Percentiles rank a stretch among this genome's conserved stretches.
Evolutionary conservation across 23 tunicate species (phyloP).

Genomic region (Trididemnum miniatum): DNA sequence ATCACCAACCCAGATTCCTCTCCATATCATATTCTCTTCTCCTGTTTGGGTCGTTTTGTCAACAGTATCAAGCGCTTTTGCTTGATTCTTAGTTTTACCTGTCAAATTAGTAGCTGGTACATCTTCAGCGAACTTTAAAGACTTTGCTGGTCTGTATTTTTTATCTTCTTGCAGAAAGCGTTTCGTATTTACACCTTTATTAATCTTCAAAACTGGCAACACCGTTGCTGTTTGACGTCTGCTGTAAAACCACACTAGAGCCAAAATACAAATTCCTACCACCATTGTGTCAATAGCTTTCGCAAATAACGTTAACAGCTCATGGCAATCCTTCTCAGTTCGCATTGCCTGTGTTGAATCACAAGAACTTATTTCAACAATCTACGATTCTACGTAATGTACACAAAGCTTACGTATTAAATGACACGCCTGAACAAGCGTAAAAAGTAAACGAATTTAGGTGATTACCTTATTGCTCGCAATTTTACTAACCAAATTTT

Average conservation of each 20-base stretch:
- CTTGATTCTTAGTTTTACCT: no score
- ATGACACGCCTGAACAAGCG: no score
- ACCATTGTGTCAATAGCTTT: not conserved
- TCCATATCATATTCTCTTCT: conserved; percentile 22
- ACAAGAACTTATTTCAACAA: no score
- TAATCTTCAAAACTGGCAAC: not conserved
- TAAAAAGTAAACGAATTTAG: no score
- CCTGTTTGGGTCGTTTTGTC: conserved; percentile 34
- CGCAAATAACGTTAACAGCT: not conserved
- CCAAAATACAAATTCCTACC: not conserved
- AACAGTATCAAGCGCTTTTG: not conserved
- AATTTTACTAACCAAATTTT: no score
- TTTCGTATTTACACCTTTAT: not conserved
- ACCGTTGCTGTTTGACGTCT: not conserved
- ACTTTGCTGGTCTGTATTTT: not conserved
- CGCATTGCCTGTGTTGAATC: no score
- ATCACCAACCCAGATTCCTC: conserved; percentile 11
- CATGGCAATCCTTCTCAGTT: conserved; percentile 17
- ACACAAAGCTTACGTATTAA: no score
- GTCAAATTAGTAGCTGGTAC: not conserved
- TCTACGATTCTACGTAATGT: no score
- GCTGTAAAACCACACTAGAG: not conserved
- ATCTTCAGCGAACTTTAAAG: not conserved
- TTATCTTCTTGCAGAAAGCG: not conserved
- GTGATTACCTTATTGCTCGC: no score